A percentile compares a stretch with the other conserved stretches of the same genome.
Conservation (phyloP, 2,888 invertebrate species). For the Steinernema hermaphroditum region DNA sequence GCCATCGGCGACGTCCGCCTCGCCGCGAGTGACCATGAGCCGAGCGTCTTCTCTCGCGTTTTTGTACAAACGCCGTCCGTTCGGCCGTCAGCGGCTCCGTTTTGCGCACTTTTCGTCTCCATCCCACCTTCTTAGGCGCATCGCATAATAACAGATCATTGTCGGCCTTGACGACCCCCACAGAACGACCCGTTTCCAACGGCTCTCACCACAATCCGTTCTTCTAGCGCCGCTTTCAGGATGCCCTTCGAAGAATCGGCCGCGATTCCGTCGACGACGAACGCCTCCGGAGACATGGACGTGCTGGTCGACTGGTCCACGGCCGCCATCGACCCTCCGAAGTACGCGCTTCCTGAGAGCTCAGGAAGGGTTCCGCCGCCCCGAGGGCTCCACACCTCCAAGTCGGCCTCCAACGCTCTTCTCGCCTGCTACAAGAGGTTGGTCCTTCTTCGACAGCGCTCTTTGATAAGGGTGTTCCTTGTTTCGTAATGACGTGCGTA, state of each 20-base stretch:
- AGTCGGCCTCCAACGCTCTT: slow-evolving; percentile 37
- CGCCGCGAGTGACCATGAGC: slow-evolving; percentile 11
- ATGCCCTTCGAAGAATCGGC: slow-evolving; percentile 2
- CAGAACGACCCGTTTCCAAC: background rate
- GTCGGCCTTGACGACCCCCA: slow-evolving; percentile 8
- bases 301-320: slow-evolving; percentile 36
- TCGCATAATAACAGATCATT: slow-evolving; percentile 28
- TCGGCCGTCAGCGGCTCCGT: slow-evolving; percentile 2
- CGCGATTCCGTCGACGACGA: slow-evolving; percentile 7
- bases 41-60: background rate
- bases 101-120: slow-evolving; percentile 19
- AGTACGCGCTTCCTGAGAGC: slow-evolving; percentile 23
- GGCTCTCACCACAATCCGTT: background rate
- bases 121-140: slow-evolving; percentile 8
- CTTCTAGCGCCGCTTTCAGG: background rate
- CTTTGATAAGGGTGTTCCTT: background rate
- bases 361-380: slow-evolving; percentile 25
- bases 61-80: slow-evolving; percentile 13
- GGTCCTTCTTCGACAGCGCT: background rate
- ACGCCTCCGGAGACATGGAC: slow-evolving; percentile 32
- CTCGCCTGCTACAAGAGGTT: slow-evolving; percentile 27
- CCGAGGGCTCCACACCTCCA: slow-evolving; percentile 36
- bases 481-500: background rate
- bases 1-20: slow-evolving; percentile 10
- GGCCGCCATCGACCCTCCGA: slow-evolving; percentile 30